Evolutionary conservation across 2,797 vertebrate species (phyloP), one percentile per base, ranked within the genome.

Genomic region (Iguana delicatissima): DNA sequence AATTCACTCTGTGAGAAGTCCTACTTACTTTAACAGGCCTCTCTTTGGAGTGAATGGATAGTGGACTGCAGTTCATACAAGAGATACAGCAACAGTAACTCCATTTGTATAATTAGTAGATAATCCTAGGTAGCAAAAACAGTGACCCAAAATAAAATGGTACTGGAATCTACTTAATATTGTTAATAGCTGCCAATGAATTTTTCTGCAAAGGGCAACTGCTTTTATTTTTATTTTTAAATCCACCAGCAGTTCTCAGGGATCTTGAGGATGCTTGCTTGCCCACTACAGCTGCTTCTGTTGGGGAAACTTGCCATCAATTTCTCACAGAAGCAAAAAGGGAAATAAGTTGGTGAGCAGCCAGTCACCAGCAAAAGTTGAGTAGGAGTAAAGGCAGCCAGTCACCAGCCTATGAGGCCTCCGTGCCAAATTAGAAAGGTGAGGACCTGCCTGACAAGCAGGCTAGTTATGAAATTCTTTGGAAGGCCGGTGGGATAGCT

Each of bases 241-340:
- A 81, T 14, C 13, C 77, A 52, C 46, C 42, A 55, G 72, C n/a
- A 59, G 57, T 77, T 55, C 62, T 80, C 77, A 80, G 20, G n/a
- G 86, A 20, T 81, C 46, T 88, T 55, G 46, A 26, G 87, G 46
- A 69, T 42, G 22, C 87, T 88, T 88, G 62, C 64, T 88, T 80
- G 46, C 59, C 77, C 32, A 9, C 59, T 80, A 55, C 55, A 42
- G 22, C 50, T 85, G 67, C 35, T 77, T 26, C 62, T 55, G 62
- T 6, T 76, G 77, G n/a, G 14, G 46, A 79, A 87, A 87, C 18
- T 62, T 18, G 24, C 57, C 74, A 50, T 32, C 22, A 29, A 57
- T 29, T 87, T 42, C 38, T 50, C 18, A 46, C 77, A 77, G 38
- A 80, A 80, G 10, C 52, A 62, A 77, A 79, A 74, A 52, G 18